phyloP scores from a whole-genome alignment of 2,113 vertebrate genomes.

The Acrocephalus kingi region DNA sequence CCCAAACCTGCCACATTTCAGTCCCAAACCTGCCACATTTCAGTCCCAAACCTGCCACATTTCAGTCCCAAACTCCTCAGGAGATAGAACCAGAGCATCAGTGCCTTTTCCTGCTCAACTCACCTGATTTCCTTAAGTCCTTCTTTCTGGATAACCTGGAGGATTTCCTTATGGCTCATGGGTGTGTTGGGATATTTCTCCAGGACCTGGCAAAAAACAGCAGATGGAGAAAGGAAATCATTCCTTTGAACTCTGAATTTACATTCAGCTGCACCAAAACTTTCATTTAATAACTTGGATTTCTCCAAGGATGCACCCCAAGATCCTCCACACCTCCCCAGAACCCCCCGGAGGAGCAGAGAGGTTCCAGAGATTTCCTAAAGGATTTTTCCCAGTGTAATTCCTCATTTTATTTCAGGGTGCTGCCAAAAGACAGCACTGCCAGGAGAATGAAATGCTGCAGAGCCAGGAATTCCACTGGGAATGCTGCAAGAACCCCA shows the following conservation, averaged over 20 bases:
- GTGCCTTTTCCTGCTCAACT: background rate
- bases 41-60: background rate
- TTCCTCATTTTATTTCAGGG: background rate
- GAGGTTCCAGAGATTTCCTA: accelerated
- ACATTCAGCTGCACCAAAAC: background rate
- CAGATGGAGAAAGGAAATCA: background rate
- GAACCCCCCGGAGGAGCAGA: background rate
- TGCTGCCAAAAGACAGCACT: no score
- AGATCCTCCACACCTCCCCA: no score
- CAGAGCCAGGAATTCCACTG: background rate
- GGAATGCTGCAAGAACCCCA: background rate
- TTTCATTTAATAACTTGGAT: accelerated
- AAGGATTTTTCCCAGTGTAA: background rate
- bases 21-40: no score
- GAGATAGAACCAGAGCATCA: background rate
- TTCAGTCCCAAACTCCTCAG: background rate
- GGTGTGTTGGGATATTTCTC: constrained; percentile 98
- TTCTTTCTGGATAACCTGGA: constrained; percentile 97
- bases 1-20: no score
- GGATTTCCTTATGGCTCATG: constrained; percentile 99
- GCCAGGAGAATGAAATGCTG: background rate
- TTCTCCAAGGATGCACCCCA: background rate
- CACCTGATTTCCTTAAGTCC: constrained; percentile 97
- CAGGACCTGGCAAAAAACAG: constrained; percentile 83
- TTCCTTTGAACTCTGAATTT: background rate